phyloP scores from a whole-genome alignment of 2,797 vertebrate species.

The Alcedo atthis region DNA sequence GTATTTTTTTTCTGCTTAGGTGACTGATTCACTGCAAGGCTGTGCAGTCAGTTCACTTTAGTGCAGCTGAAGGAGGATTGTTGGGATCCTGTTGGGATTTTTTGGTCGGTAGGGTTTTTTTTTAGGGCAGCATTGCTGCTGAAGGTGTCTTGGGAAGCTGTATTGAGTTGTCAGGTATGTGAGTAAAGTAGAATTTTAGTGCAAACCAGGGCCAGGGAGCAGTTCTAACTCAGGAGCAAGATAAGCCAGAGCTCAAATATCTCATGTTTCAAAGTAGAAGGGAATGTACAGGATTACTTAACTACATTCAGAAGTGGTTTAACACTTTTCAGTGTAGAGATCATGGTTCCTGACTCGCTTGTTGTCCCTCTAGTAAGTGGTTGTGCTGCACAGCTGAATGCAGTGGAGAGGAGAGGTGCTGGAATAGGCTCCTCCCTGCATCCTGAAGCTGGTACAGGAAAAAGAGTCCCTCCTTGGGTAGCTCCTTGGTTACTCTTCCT shows the following conservation, averaged over 20 bases:
- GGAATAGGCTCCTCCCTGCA: no score
- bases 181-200: neutral
- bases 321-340: neutral
- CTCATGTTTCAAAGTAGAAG: neutral
- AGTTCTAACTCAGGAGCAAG: neutral
- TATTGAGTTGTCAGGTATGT: neutral
- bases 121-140: neutral
- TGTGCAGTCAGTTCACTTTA: neutral
- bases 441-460: no score
- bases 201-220: neutral
- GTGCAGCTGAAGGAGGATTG: neutral
- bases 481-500: no score
- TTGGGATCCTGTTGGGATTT: neutral
- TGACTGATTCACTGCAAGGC: neutral
- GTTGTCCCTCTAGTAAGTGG: neutral
- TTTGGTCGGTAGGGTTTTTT: neutral
- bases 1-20: neutral
- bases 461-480: no score
- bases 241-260: neutral
- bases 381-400: neutral
- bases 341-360: neutral
- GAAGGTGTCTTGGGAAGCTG: neutral
- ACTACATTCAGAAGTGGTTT: neutral
- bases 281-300: neutral
- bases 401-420: neutral